Conservation (phyloP, 2,888 invertebrate species). For the Troides aeacus region DNA sequence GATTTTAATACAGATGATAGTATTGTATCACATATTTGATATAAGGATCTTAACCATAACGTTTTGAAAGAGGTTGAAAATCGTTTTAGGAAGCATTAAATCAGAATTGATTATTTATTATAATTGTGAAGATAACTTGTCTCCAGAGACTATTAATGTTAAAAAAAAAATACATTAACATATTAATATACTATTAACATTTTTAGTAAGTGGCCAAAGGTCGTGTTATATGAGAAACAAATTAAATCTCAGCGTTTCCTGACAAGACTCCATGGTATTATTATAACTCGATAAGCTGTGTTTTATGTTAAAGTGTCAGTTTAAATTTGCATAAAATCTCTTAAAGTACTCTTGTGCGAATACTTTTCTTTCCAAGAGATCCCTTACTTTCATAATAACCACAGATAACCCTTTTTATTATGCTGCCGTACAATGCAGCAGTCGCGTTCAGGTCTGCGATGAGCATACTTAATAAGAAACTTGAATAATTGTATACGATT, state of each 20-base stretch:
- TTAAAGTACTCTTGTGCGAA: neutral
- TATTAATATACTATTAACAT: neutral
- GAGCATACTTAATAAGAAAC: conserved; percentile 6
- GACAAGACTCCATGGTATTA: neutral
- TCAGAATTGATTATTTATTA: conserved; percentile 1
- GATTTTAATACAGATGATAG: no score
- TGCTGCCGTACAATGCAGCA: neutral
- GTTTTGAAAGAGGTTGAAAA: neutral
- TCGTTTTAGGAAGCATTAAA: neutral
- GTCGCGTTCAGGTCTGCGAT: neutral
- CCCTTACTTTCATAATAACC: neutral
- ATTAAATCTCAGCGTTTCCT: neutral
- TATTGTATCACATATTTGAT: neutral
- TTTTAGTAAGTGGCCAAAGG: neutral
- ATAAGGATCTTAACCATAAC: neutral
- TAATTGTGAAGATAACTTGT: neutral
- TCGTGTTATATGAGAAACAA: neutral
- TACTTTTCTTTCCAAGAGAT: neutral
- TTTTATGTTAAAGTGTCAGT: neutral
- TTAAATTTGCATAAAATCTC: neutral
- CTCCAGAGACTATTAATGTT: neutral
- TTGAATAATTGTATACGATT: conserved; percentile 9
- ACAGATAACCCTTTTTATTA: conserved; percentile 1
- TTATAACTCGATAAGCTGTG: neutral
- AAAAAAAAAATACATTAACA: neutral